Evolutionary conservation across 2,888 invertebrate genomes (phyloP).

Genomic region (Brachyopa scutellaris): DNA sequence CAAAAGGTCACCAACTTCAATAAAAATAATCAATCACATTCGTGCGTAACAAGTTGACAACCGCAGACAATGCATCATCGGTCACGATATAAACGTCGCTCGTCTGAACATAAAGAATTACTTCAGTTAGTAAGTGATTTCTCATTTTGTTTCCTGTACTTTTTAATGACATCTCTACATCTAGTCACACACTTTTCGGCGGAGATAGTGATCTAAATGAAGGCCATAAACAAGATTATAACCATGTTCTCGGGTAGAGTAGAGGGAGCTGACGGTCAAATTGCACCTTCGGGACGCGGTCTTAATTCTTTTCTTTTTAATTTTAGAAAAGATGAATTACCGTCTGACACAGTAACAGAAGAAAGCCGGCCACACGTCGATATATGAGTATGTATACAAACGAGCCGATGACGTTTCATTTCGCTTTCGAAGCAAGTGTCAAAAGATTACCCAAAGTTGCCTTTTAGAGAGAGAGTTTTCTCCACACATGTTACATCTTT

Average conservation of each 20-base stretch:
- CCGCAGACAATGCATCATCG: slow-evolving; percentile 5
- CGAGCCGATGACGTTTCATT: slow-evolving; percentile 33
- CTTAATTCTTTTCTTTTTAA: slow-evolving; percentile 7
- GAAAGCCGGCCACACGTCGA: no score
- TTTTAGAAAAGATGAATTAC: slow-evolving; percentile 5
- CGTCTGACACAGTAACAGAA: not conserved
- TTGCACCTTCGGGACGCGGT: slow-evolving; percentile 3
- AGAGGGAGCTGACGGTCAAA: not conserved
- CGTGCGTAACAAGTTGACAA: not conserved
- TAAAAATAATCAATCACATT: slow-evolving; percentile 30
- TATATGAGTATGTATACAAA: no score
- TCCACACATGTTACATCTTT: not conserved
- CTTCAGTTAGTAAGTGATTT: slow-evolving; percentile 22
- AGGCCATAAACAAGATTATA: slow-evolving; percentile 35
- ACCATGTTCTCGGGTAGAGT: not conserved
- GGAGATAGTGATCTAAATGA: slow-evolving; percentile 43
- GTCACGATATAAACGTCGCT: slow-evolving; percentile 4
- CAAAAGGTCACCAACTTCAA: slow-evolving; percentile 15
- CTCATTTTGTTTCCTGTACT: not conserved
- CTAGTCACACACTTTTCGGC: slow-evolving; percentile 3
- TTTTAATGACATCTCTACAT: slow-evolving; percentile 1
- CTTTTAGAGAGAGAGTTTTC: slow-evolving; percentile 57
- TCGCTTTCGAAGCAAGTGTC: slow-evolving; percentile 48
- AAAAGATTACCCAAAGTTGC: slow-evolving; percentile 9
- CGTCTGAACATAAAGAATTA: slow-evolving; percentile 3